Percentiles rank a stretch among this genome's conserved stretches.
Evolutionary conservation across 2,797 vertebrate species (phyloP).

Genomic region (Dendrocincla fuliginosa): DNA sequence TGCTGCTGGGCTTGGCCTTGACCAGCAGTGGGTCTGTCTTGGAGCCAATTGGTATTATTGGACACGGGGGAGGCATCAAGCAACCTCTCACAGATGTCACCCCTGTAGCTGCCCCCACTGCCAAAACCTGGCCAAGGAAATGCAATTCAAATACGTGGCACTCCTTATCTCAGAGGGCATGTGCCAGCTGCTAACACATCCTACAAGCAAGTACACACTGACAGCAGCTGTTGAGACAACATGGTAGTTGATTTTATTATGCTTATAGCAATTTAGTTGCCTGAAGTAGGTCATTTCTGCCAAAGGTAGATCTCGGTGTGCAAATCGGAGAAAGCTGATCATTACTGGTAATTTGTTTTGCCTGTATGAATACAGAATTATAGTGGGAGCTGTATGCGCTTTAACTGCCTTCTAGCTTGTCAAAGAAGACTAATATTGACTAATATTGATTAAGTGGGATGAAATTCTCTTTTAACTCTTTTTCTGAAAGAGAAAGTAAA

Average conservation of each 20-base stretch:
- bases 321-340: not conserved
- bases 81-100: not conserved
- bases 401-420: not conserved
- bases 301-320: not conserved
- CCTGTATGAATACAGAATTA: not conserved
- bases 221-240: not conserved
- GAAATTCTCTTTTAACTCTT: constrained; percentile 13
- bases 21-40: rapidly evolving
- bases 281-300: not conserved
- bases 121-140: not conserved
- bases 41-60: rapidly evolving
- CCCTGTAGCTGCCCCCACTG: not conserved
- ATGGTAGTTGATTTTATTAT: not conserved
- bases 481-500: not conserved
- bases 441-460: constrained; percentile 14
- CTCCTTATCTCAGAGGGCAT: not conserved
- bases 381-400: not conserved
- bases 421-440: not conserved
- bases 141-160: not conserved
- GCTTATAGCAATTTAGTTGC: not conserved
- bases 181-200: not conserved
- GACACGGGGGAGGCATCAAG: not conserved
- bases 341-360: constrained; percentile 3
- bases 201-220: not conserved
- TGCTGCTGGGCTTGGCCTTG: rapidly evolving